Evolutionary conservation across 1,140 invertebrate species (phyloP).

Genomic region (Cecropterus lyciades): DNA sequence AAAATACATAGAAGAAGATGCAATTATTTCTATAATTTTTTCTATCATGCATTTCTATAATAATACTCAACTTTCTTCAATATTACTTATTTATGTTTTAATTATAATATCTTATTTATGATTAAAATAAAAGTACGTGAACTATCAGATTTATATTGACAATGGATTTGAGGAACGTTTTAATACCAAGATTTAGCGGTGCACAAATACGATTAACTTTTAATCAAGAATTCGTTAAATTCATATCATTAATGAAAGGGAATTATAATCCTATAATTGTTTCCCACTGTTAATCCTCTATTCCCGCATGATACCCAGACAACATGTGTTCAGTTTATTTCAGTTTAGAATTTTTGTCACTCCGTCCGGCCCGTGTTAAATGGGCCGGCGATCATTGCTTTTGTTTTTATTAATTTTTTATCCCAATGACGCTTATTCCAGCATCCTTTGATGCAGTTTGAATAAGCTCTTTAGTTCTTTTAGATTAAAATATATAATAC

Average conservation of each 20-base stretch:
- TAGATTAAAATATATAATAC: background rate
- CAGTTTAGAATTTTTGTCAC: slow-evolving; percentile 80
- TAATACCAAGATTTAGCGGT: no score
- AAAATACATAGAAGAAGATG: no score
- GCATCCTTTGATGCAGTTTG: slow-evolving; percentile 65
- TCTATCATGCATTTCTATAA: no score
- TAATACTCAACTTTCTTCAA: no score
- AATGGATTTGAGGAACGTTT: no score
- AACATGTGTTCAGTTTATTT: slow-evolving; percentile 81
- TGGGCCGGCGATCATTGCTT: slow-evolving; percentile 77
- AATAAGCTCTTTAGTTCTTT: slow-evolving; percentile 39
- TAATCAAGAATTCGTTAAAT: background rate
- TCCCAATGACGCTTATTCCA: slow-evolving; percentile 49
- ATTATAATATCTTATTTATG: no score
- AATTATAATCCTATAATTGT: slow-evolving; percentile 34
- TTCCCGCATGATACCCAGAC: slow-evolving; percentile 62
- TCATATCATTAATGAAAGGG: background rate
- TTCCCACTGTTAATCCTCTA: slow-evolving; percentile 41
- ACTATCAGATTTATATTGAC: no score
- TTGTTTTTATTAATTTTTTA: slow-evolving; percentile 61
- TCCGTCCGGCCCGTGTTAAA: slow-evolving; percentile 79
- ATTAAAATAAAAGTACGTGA: no score
- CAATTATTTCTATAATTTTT: no score
- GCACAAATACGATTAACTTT: slow-evolving; percentile 10
- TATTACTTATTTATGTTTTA: no score